Conservation (phyloP, 1,140 invertebrate species). For the Macrosteles quadrilineatus region DNA sequence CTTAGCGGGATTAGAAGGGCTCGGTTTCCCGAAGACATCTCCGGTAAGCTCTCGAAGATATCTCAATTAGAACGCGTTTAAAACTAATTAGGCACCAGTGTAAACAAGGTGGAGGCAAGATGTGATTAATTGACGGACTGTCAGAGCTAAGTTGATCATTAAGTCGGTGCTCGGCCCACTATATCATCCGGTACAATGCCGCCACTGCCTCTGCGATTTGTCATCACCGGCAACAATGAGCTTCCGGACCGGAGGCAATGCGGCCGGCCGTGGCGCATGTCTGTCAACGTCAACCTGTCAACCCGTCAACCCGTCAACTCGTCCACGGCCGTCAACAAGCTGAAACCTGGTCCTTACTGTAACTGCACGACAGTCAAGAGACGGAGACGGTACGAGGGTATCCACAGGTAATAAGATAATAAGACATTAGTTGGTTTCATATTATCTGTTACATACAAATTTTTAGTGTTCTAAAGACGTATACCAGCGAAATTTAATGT, state of each 20-base stretch:
- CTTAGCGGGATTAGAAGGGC: no score
- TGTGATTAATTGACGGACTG: constrained; percentile 24
- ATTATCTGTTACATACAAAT: no score
- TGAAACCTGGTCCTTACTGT: no score
- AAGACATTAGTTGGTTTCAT: no score
- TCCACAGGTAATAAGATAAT: no score
- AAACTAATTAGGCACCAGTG: constrained; percentile 12
- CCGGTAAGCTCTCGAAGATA: not conserved
- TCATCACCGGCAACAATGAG: constrained; percentile 14
- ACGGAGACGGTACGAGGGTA: no score
- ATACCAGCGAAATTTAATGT: no score
- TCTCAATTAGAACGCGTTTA: constrained; percentile 21
- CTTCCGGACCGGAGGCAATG: not conserved
- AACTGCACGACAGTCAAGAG: no score
- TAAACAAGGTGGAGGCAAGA: constrained; percentile 13
- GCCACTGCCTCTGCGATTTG: constrained; percentile 12
- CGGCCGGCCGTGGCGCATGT: not conserved
- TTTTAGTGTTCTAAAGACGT: no score
- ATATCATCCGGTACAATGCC: constrained; percentile 15
- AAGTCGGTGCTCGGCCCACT: constrained; percentile 20
- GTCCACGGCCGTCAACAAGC: no score
- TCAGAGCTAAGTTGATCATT: constrained; percentile 25
- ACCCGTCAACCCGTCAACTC: not conserved
- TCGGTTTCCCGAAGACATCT: no score
- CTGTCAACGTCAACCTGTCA: not conserved